Percentiles rank a stretch among this genome's conserved stretches.
Conservation (phyloP, 64 coral and sea anemone genomes). For the Catalaphyllia jardinei region DNA sequence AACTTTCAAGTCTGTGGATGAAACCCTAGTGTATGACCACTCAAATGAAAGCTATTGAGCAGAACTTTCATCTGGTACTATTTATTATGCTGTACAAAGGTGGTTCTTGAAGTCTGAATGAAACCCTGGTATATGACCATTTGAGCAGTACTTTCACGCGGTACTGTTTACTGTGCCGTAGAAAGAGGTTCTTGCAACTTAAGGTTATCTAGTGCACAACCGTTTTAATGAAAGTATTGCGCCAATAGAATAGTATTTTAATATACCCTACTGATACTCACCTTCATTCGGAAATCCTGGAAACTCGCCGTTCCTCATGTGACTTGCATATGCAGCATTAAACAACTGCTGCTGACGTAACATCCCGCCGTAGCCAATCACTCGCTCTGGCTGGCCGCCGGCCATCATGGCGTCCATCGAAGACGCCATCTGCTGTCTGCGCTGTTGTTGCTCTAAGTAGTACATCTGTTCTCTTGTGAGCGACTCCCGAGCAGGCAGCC, state of each 20-base stretch:
- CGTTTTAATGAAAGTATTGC: no score
- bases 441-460: slow-evolving; percentile 49
- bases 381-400: slow-evolving; percentile 39
- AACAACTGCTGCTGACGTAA: slow-evolving; percentile 64
- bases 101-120: no score
- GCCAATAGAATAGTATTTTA: no score
- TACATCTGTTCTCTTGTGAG: slow-evolving; percentile 51
- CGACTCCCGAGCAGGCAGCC: slow-evolving; percentile 25
- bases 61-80: no score
- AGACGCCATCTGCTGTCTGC: slow-evolving; percentile 48
- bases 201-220: no score
- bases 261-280: not conserved
- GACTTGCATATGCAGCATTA: slow-evolving; percentile 60
- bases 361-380: slow-evolving; percentile 65
- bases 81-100: no score
- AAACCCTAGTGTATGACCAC: not conserved
- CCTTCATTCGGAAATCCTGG: slow-evolving; percentile 34
- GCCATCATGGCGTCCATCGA: slow-evolving; percentile 51
- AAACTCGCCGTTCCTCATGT: slow-evolving; percentile 64
- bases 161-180: no score
- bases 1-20: not conserved
- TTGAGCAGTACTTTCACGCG: no score
- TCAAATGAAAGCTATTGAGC: not conserved
- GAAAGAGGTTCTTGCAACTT: no score
- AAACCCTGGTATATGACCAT: no score